Conservation (phyloP, 1,140 invertebrate genomes). For the Drosophila micromelanica region DNA sequence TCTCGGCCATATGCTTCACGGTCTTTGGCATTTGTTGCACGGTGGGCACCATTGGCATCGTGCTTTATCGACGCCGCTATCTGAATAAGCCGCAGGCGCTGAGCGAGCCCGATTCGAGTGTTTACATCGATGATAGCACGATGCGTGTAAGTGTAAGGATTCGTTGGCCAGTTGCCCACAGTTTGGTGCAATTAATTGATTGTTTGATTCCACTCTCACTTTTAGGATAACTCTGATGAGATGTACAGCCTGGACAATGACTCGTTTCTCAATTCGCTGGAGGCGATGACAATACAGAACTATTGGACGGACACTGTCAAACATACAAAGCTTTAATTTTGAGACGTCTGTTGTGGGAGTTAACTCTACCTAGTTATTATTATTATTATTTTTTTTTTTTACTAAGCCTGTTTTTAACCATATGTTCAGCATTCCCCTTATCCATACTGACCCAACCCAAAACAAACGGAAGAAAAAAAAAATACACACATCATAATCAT, state of each 20-base stretch:
- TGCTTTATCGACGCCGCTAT: slow-evolving; percentile 90
- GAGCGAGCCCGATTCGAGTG: slow-evolving; percentile 94
- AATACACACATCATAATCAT: slow-evolving; percentile 63
- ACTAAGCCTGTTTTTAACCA: too few relatives aligned
- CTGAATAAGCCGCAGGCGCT: slow-evolving; percentile 92
- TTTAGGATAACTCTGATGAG: slow-evolving; percentile 95
- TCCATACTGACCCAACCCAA: background rate
- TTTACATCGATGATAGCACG: slow-evolving; percentile 94
- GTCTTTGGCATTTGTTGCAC: slow-evolving; percentile 88
- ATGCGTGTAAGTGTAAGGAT: slow-evolving; percentile 89
- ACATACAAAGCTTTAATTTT: slow-evolving; percentile 93
- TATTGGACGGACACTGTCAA: slow-evolving; percentile 96
- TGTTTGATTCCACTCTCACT: slow-evolving; percentile 72
- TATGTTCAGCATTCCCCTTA: background rate
- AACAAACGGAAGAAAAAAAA: too few relatives aligned
- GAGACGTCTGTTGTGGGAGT: slow-evolving; percentile 30
- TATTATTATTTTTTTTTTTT: slow-evolving; percentile 9
- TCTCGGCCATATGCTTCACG: slow-evolving; percentile 90
- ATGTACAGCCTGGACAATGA: slow-evolving; percentile 97
- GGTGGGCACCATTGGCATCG: slow-evolving; percentile 89
- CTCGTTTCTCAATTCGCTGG: slow-evolving; percentile 94
- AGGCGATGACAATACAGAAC: slow-evolving; percentile 97
- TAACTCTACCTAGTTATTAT: slow-evolving; percentile 10
- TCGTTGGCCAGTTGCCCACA: slow-evolving; percentile 46
- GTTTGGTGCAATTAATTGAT: slow-evolving; percentile 19